Percentiles rank a stretch among this genome's conserved stretches.
Conservation (phyloP, 2,797 vertebrate genomes). For the Lepus oiostolus region DNA sequence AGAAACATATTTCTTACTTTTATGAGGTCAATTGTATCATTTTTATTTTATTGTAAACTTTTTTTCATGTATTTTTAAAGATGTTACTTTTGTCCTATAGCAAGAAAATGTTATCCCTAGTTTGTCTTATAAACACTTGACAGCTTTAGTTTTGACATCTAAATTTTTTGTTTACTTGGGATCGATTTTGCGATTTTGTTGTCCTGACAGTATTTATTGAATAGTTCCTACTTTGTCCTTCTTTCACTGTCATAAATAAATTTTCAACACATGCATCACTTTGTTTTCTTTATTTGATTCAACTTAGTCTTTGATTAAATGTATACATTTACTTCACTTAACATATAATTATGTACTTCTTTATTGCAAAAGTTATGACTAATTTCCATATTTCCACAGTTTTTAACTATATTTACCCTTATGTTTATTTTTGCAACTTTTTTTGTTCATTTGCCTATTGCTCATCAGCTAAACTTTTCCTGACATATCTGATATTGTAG, state of each 20-base stretch:
- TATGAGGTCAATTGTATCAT: not conserved
- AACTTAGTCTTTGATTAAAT: slow-evolving; percentile 18
- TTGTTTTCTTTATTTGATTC: slow-evolving; percentile 43
- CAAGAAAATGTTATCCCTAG: not conserved
- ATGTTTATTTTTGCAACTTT: not conserved
- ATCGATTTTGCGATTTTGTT: slow-evolving; percentile 25
- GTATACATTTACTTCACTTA: not conserved
- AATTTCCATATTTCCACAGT: not conserved
- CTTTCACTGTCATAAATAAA: slow-evolving; percentile 36
- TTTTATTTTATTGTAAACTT: slow-evolving; percentile 27
- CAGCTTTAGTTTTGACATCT: not conserved
- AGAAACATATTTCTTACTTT: slow-evolving; percentile 26
- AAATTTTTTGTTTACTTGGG: not conserved
- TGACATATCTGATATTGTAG: slow-evolving; percentile 8
- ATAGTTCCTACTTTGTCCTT: not conserved
- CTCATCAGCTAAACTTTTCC: not conserved
- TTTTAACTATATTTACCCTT: not conserved
- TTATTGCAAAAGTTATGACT: slow-evolving; percentile 39
- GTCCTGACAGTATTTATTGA: not conserved
- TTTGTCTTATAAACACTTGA: not conserved
- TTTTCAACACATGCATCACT: not conserved
- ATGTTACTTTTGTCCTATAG: not conserved
- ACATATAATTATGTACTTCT: not conserved
- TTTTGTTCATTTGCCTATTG: not conserved
- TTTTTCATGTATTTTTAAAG: not conserved